These are phyloP conservation scores for Nycticorax nycticorax DNA, from an alignment of 2,113 vertebrate genomes.

Conservation along the genomic window DNA sequence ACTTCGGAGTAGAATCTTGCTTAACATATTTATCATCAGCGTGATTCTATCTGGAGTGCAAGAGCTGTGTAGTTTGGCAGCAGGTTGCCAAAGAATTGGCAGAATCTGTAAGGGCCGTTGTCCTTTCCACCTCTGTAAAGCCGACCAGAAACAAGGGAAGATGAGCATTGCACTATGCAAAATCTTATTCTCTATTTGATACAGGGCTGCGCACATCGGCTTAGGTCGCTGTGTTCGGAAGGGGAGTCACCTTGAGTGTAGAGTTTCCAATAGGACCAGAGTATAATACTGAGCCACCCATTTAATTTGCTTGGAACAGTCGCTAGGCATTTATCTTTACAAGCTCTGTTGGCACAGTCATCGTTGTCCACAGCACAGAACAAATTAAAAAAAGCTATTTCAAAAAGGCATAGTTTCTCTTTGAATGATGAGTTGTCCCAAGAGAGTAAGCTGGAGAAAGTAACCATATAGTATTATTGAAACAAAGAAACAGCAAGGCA, in stretches of 20 bases:
- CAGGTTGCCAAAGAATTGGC: not conserved
- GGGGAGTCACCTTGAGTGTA: not conserved
- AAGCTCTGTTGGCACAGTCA: accelerated
- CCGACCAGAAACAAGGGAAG: not conserved
- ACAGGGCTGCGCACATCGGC: accelerated
- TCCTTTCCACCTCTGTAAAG: not conserved
- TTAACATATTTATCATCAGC: accelerated
- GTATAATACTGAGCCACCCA: not conserved
- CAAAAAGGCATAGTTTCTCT: not conserved
- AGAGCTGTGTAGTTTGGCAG: not conserved
- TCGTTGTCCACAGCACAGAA: not conserved
- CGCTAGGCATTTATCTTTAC: not conserved
- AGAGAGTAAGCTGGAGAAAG: not conserved
- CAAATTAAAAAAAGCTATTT: not conserved
- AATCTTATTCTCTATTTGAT: not conserved
- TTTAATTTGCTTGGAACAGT: not conserved
- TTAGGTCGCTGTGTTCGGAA: not conserved
- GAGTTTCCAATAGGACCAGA: not conserved
- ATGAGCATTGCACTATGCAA: accelerated
- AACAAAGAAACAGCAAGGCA: not conserved
- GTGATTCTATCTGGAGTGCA: accelerated
- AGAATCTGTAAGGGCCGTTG: not conserved
- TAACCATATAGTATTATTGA: not conserved
- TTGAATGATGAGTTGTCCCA: not conserved
- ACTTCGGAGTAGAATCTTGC: not conserved